Evolutionary conservation across 1,140 invertebrate species (phyloP).

Genomic region (Oscheius sp.): DNA sequence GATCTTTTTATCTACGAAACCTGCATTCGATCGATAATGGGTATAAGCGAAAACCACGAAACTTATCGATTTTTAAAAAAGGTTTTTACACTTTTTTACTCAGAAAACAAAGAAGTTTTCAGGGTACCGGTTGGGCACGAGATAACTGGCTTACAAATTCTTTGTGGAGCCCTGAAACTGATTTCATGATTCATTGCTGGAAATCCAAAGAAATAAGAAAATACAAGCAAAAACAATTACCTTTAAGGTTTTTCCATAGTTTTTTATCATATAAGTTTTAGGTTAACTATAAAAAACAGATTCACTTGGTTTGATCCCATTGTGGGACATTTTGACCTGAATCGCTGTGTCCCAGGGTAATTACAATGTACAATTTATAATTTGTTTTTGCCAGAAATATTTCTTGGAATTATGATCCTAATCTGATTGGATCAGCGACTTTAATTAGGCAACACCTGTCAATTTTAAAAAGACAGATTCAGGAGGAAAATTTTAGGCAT

Average conservation of each 20-base stretch:
- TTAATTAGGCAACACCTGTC: no score
- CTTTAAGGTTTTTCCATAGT: neutral
- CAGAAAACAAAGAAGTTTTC: neutral
- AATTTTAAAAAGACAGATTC: no score
- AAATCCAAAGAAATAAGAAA: constrained; percentile 9
- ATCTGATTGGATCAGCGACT: no score
- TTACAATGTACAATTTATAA: neutral
- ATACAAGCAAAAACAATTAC: neutral
- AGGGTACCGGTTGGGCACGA: constrained; percentile 27
- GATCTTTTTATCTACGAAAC: constrained; percentile 32
- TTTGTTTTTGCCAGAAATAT: neutral
- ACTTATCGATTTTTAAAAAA: constrained; percentile 23
- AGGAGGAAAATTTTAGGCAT: no score
- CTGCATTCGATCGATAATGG: constrained; percentile 16
- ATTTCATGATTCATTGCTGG: constrained; percentile 41
- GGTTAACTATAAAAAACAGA: neutral
- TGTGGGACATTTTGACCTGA: neutral
- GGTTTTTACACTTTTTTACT: neutral
- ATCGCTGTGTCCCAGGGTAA: constrained; percentile 6
- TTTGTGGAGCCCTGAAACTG: constrained; percentile 13
- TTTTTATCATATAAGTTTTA: neutral
- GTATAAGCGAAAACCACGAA: neutral
- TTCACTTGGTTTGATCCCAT: constrained; percentile 17
- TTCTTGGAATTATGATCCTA: constrained; percentile 9
- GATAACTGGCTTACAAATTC: constrained; percentile 31